Evolutionary conservation across 2,797 vertebrate species (phyloP), one percentile per base, ranked within the genome.

Genomic region (Urosaurus nigricauda): DNA sequence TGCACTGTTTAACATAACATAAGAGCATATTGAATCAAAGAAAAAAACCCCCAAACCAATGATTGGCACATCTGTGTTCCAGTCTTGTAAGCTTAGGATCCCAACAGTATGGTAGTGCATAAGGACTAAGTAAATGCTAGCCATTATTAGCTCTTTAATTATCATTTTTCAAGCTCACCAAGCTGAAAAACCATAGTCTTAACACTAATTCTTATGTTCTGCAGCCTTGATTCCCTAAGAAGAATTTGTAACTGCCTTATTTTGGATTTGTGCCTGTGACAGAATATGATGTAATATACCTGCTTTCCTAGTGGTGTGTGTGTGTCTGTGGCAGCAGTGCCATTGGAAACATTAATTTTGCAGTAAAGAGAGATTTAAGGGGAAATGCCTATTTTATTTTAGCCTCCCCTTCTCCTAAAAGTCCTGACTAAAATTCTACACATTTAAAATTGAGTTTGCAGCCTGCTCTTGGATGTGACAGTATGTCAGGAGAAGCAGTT

Each of bases 251-350:
- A 47, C 47, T 4, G 53, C 56, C 85, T 84, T 60, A 26, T 24
- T 0, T 26, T 71, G 70, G 70, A 84, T 24, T 37, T 17, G 43
- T 75, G 17, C 19, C 5, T 11, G 35, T 1, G 24, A 14, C 4
- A 32, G 2, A 6, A 79, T 56, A 56, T 71, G 0, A 21, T 83
- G 37, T 75, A 17, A 29, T 58, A 0, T 0, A 47, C 14, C 14
- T 29, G 63, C 17, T 53, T 70, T 37, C 21, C 43, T 73, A 35
- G 70, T 68, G n/a, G 21, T 47, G 29, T 13, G 32, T 60, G 43
- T 16, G 19, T n/a, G n/a, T n/a, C n/a, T 35, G 8, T 65, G 58
- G 35, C 37, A 29, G 37, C 24, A 43, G 17, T 26, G 12, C 13
- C 0, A 60, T n/a, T 60, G 4, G 74, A 78, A 77, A 65, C 58